Evolutionary conservation across 2,888 invertebrate species (phyloP).

Genomic region (Escarpia spicata): DNA sequence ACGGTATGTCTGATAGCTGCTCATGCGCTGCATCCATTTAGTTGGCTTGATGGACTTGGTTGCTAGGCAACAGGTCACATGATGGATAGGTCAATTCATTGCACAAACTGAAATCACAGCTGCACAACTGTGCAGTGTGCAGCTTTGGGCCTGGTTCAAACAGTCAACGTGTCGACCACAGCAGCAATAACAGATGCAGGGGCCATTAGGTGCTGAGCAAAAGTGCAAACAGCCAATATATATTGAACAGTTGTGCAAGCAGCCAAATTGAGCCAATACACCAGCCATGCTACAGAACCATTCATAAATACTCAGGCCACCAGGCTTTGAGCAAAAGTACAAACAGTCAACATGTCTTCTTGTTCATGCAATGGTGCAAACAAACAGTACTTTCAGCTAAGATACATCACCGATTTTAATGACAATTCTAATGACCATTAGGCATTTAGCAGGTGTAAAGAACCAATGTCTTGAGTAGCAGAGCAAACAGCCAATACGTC

Average conservation of each 20-base stretch:
- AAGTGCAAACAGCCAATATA: background rate
- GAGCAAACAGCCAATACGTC: background rate
- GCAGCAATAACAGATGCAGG: no score
- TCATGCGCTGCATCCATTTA: no score
- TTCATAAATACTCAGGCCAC: no score
- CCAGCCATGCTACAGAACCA: no score
- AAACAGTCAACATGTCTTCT: background rate
- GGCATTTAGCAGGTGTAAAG: background rate
- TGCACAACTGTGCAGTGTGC: no score
- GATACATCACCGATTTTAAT: background rate
- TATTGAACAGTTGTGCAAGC: background rate
- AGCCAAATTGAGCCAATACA: background rate
- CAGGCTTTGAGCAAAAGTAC: background rate
- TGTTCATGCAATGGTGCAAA: background rate
- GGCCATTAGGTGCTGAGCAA: background rate
- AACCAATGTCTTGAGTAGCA: background rate
- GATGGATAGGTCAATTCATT: background rate
- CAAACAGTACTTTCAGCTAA: background rate
- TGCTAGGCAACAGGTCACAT: no score
- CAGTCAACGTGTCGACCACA: no score
- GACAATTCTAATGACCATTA: background rate
- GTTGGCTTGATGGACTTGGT: no score
- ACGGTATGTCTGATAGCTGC: no score
- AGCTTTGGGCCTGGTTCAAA: no score
- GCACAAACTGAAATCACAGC: no score